These are phyloP conservation scores for Gymnoscopelus braueri DNA, from an alignment of 2,797 vertebrate genomes.

Conservation along the genomic window DNA sequence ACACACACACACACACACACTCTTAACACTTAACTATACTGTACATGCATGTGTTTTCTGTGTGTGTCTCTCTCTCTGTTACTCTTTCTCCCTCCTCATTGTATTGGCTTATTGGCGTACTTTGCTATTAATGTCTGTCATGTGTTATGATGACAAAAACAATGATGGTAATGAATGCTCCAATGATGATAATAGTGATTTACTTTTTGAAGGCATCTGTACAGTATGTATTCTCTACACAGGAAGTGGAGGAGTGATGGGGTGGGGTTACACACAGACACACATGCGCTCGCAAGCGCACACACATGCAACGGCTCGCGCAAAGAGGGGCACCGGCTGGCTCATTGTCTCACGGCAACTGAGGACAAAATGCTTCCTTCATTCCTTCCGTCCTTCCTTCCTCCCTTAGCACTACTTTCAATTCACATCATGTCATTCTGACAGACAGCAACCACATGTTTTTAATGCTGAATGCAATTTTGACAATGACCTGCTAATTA, in stretches of 20 bases:
- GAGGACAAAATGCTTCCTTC: slow-evolving; percentile 58
- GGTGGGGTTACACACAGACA: slow-evolving; percentile 76
- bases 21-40: neutral
- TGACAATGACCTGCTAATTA: no score
- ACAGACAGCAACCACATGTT: neutral
- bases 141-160: neutral
- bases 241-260: slow-evolving; percentile 72
- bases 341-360: slow-evolving; percentile 65
- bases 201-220: neutral
- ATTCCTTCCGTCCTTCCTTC: slow-evolving; percentile 38
- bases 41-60: slow-evolving; percentile 50
- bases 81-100: slow-evolving; percentile 20
- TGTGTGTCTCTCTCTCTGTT: slow-evolving; percentile 37
- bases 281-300: slow-evolving; percentile 13
- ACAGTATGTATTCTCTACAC: slow-evolving; percentile 50
- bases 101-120: neutral
- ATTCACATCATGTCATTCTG: neutral
- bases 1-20: slow-evolving; percentile 13
- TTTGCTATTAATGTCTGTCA: neutral
- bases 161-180: slow-evolving; percentile 8
- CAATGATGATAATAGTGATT: neutral
- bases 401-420: slow-evolving; percentile 18
- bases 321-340: slow-evolving; percentile 30
- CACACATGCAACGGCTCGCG: neutral
- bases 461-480: no score